Percentiles rank a stretch among this genome's conserved stretches.
Conservation (phyloP, 1,140 invertebrate species). For the Platyscapa corneri region DNA sequence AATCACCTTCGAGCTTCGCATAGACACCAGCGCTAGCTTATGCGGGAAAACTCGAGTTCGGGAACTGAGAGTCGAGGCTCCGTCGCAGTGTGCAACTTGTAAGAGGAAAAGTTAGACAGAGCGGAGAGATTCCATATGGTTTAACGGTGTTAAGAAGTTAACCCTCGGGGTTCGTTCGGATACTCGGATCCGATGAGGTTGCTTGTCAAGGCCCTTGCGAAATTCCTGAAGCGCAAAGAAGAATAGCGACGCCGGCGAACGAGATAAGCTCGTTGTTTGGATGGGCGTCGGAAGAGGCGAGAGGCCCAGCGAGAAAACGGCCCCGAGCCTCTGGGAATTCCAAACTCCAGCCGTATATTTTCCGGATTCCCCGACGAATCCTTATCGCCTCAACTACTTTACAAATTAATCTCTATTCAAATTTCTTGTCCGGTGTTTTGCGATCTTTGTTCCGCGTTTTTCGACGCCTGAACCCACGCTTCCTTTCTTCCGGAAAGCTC, state of each 20-base stretch:
- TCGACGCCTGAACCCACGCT: not conserved
- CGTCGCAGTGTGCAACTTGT: slow-evolving; percentile 5
- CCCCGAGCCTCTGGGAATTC: not conserved
- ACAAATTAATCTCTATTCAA: slow-evolving; percentile 57
- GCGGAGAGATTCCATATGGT: slow-evolving; percentile 11
- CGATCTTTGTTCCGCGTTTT: not conserved
- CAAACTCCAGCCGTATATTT: not conserved
- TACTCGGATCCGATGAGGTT: slow-evolving; percentile 16
- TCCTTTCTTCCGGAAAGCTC: not conserved
- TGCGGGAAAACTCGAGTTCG: not conserved
- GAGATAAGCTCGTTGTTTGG: slow-evolving; percentile 3
- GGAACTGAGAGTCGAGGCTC: not conserved
- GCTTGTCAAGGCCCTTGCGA: not conserved
- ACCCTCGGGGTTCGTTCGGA: not conserved
- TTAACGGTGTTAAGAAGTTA: slow-evolving; percentile 39
- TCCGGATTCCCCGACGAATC: slow-evolving; percentile 48
- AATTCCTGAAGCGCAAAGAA: not conserved
- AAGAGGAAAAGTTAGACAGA: slow-evolving; percentile 36
- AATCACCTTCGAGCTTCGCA: not conserved
- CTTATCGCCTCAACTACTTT: slow-evolving; percentile 50
- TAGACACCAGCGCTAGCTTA: not conserved
- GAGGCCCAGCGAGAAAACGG: not conserved
- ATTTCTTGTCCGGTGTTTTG: slow-evolving; percentile 1
- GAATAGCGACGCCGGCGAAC: not conserved
- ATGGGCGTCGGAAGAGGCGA: not conserved